Percentiles rank a stretch among this genome's conserved stretches.
phyloP scores from a whole-genome alignment of 2,797 vertebrate genomes.

The Gymnoscopelus microlampas region DNA sequence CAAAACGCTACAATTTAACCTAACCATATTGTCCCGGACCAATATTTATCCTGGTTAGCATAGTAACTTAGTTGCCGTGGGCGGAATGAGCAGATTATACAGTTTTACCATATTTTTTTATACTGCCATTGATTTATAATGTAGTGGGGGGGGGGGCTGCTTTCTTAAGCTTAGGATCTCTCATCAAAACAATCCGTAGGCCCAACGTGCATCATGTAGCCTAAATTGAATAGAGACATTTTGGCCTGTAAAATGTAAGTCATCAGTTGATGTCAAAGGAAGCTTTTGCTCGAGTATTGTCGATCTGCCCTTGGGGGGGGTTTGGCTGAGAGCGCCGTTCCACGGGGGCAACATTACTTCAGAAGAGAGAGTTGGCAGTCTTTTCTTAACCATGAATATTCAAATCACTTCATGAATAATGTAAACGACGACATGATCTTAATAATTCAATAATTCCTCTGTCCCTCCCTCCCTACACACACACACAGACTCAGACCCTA shows the following conservation, averaged over 20 bases:
- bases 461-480: constrained; percentile 29
- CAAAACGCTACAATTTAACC: constrained; percentile 15
- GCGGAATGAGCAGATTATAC: constrained; percentile 12
- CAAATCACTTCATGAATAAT: constrained; percentile 52
- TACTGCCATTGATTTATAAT: constrained; percentile 33
- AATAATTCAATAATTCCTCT: constrained; percentile 57
- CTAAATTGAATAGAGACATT: neutral
- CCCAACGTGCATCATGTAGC: neutral
- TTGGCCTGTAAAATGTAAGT: neutral
- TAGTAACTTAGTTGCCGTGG: neutral
- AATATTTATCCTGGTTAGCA: constrained; percentile 22
- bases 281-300: neutral
- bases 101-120: neutral
- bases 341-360: constrained; percentile 19
- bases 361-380: constrained; percentile 16
- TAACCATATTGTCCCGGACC: constrained; percentile 23
- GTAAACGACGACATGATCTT: constrained; percentile 42
- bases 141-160: constrained; percentile 4
- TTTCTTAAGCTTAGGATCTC: constrained; percentile 2
- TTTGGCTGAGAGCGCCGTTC: neutral
- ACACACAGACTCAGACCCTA: neutral
- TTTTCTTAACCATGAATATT: constrained; percentile 42
- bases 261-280: neutral
- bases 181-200: neutral
- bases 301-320: neutral